Evolutionary conservation across 2,113 vertebrate species (phyloP).

Genomic region (Chelonoidis abingdonii): DNA sequence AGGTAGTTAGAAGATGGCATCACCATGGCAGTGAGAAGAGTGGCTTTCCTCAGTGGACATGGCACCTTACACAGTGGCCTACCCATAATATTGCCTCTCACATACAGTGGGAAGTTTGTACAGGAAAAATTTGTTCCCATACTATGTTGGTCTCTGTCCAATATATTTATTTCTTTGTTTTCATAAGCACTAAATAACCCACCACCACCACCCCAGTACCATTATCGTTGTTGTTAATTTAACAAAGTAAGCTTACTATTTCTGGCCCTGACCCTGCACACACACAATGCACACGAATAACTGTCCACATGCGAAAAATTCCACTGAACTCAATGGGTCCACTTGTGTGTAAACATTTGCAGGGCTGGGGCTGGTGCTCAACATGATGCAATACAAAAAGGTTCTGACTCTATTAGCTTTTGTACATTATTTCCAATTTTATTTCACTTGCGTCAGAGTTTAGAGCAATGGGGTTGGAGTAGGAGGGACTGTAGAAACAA

Average conservation of each 20-base stretch:
- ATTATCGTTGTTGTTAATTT: background rate
- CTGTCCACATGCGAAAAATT: background rate
- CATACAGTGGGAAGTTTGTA: background rate
- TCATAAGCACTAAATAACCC: background rate
- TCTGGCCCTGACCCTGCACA: background rate
- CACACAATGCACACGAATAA: background rate
- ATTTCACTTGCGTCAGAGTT: background rate
- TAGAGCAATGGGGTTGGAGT: background rate
- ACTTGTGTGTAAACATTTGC: background rate
- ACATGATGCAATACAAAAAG: background rate
- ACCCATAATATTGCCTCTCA: background rate
- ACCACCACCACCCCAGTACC: background rate
- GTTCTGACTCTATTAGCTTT: conserved; percentile 6
- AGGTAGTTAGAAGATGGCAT: background rate
- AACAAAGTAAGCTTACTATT: background rate
- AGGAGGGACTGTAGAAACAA: conserved; percentile 19
- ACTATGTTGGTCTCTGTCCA: background rate
- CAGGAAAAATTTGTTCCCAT: background rate
- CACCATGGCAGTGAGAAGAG: background rate
- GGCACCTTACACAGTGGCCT: background rate
- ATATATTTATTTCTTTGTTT: background rate
- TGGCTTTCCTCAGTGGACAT: background rate
- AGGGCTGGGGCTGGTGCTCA: background rate
- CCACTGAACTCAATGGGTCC: background rate
- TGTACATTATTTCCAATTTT: background rate